Conservation (phyloP, 2,113 vertebrate species). For the Spea bombifrons region DNA sequence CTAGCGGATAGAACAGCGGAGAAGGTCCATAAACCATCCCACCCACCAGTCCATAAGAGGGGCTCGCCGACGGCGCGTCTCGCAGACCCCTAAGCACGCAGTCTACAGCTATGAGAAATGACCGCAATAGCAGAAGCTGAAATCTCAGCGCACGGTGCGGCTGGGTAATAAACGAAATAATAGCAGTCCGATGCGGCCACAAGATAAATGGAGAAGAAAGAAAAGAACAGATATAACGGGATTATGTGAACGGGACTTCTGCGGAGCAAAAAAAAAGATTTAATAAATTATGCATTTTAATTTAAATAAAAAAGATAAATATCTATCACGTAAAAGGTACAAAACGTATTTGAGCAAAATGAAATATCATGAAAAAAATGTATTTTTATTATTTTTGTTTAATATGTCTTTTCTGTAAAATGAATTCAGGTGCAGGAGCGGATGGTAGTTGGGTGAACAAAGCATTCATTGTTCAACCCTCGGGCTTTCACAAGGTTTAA, state of each 20-base stretch:
- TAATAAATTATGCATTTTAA: conserved; percentile 6
- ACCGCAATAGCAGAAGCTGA: conserved; percentile 9
- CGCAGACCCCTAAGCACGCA: conserved; percentile 23
- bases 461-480: no score
- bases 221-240: neutral
- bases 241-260: neutral
- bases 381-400: no score
- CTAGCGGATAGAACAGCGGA: no score
- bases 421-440: no score
- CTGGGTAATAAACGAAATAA: conserved; percentile 30
- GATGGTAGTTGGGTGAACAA: no score
- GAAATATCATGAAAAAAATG: no score
- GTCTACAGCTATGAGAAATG: conserved; percentile 29
- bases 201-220: conserved; percentile 25
- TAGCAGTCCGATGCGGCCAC: conserved; percentile 21
- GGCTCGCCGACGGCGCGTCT: neutral
- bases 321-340: neutral
- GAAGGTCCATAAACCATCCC: no score
- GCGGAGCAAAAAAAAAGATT: neutral
- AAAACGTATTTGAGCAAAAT: no score
- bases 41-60: no score
- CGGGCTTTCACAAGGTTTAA: no score
- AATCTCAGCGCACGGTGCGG: conserved; percentile 2
- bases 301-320: conserved; percentile 9
- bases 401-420: no score